Percentiles rank a stretch among this genome's conserved stretches.
Conservation (phyloP, 2,113 vertebrate genomes). For the Plectropomus leopardus region DNA sequence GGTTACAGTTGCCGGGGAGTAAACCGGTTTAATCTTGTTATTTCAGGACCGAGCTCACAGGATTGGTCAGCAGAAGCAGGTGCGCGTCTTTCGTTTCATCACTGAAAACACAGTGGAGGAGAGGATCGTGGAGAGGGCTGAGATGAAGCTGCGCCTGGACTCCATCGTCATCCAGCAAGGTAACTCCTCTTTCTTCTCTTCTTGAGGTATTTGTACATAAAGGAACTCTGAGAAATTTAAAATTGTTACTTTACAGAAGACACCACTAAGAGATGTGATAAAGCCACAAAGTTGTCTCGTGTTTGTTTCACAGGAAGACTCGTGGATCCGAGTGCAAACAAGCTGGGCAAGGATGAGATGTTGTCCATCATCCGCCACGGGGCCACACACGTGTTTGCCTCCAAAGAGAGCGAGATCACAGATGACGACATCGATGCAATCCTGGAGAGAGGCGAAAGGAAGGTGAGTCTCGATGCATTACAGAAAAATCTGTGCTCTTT, state of each 20-base stretch:
- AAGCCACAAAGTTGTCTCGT: background rate
- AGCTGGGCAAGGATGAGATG: constrained; percentile 99
- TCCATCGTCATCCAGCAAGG: constrained; percentile 99
- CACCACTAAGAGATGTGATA: background rate
- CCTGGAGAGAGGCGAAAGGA: constrained; percentile 96
- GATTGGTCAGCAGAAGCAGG: constrained; percentile 97
- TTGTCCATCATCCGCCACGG: constrained; percentile 98
- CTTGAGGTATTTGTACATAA: background rate
- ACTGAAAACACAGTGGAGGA: constrained; percentile 98
- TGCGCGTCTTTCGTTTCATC: constrained; percentile 97
- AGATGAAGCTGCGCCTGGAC: constrained; percentile 97
- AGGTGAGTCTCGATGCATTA: constrained; percentile 81
- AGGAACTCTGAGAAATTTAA: background rate
- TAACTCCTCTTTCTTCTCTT: constrained; percentile 48
- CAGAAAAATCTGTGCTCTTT: background rate
- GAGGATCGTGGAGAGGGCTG: constrained; percentile 96
- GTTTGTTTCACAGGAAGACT: constrained; percentile 87
- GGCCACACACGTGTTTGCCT: constrained; percentile 97
- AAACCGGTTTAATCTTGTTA: background rate
- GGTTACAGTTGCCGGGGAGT: background rate
- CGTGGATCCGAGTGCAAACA: constrained; percentile 97
- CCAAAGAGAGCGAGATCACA: constrained; percentile 98
- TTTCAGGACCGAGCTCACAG: constrained; percentile 96
- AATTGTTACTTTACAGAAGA: background rate
- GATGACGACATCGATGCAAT: constrained; percentile 97